These are phyloP conservation scores for Drosophila colorata DNA, from an alignment of 2,888 invertebrate species.

Conservation along the genomic window DNA sequence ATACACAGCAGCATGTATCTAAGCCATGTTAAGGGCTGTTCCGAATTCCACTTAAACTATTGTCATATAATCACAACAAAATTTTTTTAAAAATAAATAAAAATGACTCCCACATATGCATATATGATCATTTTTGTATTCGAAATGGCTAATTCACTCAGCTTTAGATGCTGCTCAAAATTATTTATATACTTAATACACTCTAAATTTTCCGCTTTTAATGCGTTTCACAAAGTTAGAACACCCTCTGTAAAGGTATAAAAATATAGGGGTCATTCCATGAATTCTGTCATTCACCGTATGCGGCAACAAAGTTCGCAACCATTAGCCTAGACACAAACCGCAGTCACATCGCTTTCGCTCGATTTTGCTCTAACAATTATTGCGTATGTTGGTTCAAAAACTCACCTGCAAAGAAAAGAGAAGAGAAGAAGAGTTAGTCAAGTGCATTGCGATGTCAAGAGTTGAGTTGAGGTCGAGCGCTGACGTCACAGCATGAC, in stretches of 20 bases:
- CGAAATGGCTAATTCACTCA: too few relatives aligned
- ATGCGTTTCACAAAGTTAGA: background rate
- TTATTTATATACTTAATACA: too few relatives aligned
- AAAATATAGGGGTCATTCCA: background rate
- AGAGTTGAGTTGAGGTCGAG: conserved; percentile 22
- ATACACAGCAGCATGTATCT: background rate
- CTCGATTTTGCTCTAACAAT: background rate
- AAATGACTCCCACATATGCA: too few relatives aligned
- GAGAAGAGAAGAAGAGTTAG: conserved; percentile 26
- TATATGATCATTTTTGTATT: too few relatives aligned
- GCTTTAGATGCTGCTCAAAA: too few relatives aligned
- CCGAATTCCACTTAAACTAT: too few relatives aligned
- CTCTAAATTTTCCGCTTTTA: background rate
- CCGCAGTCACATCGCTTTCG: conserved; percentile 25
- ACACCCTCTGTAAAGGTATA: background rate
- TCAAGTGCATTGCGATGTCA: conserved; percentile 16
- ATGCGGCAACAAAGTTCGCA: background rate
- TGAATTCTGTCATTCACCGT: background rate
- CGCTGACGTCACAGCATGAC: conserved; percentile 45
- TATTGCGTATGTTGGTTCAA: conserved; percentile 3
- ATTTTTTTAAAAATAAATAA: too few relatives aligned
- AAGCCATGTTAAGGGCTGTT: too few relatives aligned
- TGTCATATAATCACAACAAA: too few relatives aligned
- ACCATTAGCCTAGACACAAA: conserved; percentile 44
- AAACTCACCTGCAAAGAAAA: conserved; percentile 57